A percentile compares a stretch with the other conserved stretches of the same genome.
Conservation (phyloP, 2,888 invertebrate species). For the Lapara coniferarum region DNA sequence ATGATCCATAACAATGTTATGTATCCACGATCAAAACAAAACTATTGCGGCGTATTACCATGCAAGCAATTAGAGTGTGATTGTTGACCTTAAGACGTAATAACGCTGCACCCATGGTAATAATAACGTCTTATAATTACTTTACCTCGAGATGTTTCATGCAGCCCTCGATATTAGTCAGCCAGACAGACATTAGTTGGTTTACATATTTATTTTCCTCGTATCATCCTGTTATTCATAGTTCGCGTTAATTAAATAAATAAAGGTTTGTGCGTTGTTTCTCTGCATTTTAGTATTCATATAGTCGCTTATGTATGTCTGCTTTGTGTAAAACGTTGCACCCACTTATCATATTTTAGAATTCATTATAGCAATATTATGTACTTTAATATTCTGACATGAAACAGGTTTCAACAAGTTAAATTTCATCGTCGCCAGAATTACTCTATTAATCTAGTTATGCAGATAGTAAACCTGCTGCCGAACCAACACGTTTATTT, state of each 20-base stretch:
- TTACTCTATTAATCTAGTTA: neutral
- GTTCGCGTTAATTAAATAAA: slow-evolving; percentile 6
- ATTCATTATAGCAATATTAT: neutral
- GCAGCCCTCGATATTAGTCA: slow-evolving; percentile 13
- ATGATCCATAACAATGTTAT: too few relatives aligned
- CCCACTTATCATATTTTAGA: slow-evolving; percentile 10
- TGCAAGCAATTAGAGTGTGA: slow-evolving; percentile 21
- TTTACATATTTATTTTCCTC: neutral
- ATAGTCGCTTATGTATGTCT: slow-evolving; percentile 2
- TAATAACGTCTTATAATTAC: slow-evolving; percentile 15
- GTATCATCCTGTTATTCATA: slow-evolving; percentile 6
- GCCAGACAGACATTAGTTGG: neutral
- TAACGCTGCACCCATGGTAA: slow-evolving; percentile 12
- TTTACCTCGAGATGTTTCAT: slow-evolving; percentile 19
- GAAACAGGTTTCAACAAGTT: slow-evolving; percentile 12
- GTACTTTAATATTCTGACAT: slow-evolving; percentile 8
- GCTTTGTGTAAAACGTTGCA: slow-evolving; percentile 11
- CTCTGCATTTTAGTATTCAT: neutral
- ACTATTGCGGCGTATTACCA: slow-evolving; percentile 9
- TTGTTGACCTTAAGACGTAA: slow-evolving; percentile 20
- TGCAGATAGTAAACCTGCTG: too few relatives aligned
- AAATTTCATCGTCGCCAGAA: neutral
- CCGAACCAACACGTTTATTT: too few relatives aligned
- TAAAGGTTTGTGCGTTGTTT: neutral
- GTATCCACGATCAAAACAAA: slow-evolving; percentile 17